A percentile compares a stretch with the other conserved stretches of the same genome.
These are phyloP conservation scores for Resseliella maxima DNA, from an alignment of 2,888 invertebrate genomes.

Conservation along the genomic window DNA sequence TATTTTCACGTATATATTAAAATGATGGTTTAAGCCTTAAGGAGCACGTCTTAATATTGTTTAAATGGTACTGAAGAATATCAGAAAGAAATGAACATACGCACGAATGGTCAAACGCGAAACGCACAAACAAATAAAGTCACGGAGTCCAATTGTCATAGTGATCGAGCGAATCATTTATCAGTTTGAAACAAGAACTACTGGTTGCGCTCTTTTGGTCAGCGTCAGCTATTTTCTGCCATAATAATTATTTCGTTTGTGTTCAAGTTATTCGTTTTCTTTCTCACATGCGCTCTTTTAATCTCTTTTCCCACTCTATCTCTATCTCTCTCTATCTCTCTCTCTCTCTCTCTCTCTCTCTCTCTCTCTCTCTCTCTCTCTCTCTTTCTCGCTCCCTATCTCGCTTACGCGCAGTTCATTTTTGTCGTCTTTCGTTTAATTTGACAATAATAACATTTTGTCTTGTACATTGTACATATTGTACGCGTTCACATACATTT, in stretches of 20 bases:
- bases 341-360: too few species aligned
- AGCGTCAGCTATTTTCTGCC: conserved; percentile 9
- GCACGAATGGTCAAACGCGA: conserved; percentile 28
- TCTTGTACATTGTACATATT: conserved; percentile 43
- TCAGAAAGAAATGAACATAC: neutral
- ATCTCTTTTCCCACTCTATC: neutral
- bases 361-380: too few species aligned
- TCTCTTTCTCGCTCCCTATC: too few species aligned
- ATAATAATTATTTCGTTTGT: neutral
- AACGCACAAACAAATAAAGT: conserved; percentile 39
- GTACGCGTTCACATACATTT: conserved; percentile 1
- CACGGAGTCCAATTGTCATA: conserved; percentile 43
- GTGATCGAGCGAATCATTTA: conserved; percentile 11
- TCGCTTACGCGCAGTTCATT: neutral
- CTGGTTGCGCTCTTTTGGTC: neutral
- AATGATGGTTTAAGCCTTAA: conserved; percentile 30
- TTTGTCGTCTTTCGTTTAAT: neutral
- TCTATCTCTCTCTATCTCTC: neutral
- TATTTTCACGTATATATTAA: conserved; percentile 32
- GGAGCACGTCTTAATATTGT: conserved; percentile 39
- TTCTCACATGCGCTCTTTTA: too few species aligned
- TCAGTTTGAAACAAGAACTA: neutral
- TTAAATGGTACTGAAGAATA: neutral
- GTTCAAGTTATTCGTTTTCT: too few species aligned
- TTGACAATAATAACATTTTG: conserved; percentile 36